Percentiles rank a stretch among this genome's conserved stretches.
phyloP scores from a whole-genome alignment of 2,113 vertebrate genomes.

The Triplophysa tibetana region DNA sequence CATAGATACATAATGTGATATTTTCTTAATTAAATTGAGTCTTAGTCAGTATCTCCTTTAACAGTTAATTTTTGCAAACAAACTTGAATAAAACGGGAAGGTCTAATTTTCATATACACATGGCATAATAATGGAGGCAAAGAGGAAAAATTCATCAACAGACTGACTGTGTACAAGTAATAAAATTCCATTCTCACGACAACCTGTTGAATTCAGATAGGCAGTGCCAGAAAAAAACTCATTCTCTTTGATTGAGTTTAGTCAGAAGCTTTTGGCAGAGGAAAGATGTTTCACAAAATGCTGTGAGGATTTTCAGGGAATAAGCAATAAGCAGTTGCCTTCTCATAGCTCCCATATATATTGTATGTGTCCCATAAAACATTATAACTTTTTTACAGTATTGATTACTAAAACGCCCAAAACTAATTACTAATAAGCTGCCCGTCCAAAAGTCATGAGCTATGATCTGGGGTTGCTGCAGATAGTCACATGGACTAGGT shows the following conservation, averaged over 20 bases:
- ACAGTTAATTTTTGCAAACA: background rate
- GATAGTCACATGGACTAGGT: too few species aligned
- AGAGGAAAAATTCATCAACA: constrained; percentile 50
- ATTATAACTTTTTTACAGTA: too few species aligned
- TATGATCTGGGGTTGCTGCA: too few species aligned
- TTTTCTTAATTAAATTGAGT: background rate
- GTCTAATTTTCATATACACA: background rate
- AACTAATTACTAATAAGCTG: too few species aligned
- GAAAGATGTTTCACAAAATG: constrained; percentile 53
- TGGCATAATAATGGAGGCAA: background rate
- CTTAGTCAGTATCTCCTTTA: background rate
- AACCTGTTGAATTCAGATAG: constrained; percentile 68
- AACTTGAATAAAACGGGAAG: background rate
- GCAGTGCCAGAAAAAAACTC: constrained; percentile 57
- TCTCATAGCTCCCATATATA: too few species aligned
- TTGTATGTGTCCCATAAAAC: too few species aligned
- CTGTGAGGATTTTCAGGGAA: constrained; percentile 40
- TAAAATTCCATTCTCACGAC: constrained; percentile 67
- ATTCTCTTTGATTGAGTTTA: constrained; percentile 62
- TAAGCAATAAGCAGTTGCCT: too few species aligned
- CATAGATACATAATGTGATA: background rate
- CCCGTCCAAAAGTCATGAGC: too few species aligned
- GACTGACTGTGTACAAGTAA: constrained; percentile 62
- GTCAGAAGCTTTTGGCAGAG: constrained; percentile 40
- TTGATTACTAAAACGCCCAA: too few species aligned